phyloP scores from a whole-genome alignment of 2,113 vertebrate genomes.

The Periophthalmus modestus region DNA sequence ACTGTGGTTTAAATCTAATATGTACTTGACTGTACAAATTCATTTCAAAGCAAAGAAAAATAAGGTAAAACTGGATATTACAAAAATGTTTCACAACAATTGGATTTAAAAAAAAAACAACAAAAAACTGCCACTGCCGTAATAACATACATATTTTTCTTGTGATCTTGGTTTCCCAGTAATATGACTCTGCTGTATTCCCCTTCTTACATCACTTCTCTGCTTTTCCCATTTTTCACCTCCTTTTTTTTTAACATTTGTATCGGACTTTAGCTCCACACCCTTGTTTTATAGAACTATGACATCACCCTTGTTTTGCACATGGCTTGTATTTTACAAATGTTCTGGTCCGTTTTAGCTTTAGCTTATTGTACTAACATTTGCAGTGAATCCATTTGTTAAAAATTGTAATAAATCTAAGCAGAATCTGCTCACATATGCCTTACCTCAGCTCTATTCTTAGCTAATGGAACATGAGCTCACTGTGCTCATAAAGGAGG shows the following conservation, averaged over 20 bases:
- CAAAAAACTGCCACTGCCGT: neutral
- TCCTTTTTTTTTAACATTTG: conserved; percentile 28
- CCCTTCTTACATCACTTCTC: neutral
- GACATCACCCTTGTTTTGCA: conserved; percentile 57
- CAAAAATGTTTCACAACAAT: neutral
- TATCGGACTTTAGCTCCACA: conserved; percentile 54
- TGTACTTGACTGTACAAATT: neutral
- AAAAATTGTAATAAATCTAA: conserved; percentile 15
- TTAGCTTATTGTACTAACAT: conserved; percentile 33
- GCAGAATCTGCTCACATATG: conserved; percentile 29
- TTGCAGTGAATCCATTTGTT: conserved; percentile 15
- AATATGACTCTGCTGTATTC: neutral
- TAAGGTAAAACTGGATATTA: neutral
- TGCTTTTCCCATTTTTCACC: conserved; percentile 25
- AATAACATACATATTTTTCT: neutral
- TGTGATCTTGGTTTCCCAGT: neutral
- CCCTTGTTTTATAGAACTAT: conserved; percentile 63
- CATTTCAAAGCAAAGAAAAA: neutral
- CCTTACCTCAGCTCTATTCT: conserved; percentile 35
- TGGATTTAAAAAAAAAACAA: no score
- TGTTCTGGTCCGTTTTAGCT: conserved; percentile 28
- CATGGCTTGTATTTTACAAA: conserved; percentile 44
- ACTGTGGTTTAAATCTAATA: no score
- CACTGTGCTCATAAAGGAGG: conserved; percentile 33
- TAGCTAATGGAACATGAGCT: conserved; percentile 59